These are phyloP conservation scores for Agonopterix arenella DNA, from an alignment of 2,888 invertebrate genomes.

Conservation along the genomic window DNA sequence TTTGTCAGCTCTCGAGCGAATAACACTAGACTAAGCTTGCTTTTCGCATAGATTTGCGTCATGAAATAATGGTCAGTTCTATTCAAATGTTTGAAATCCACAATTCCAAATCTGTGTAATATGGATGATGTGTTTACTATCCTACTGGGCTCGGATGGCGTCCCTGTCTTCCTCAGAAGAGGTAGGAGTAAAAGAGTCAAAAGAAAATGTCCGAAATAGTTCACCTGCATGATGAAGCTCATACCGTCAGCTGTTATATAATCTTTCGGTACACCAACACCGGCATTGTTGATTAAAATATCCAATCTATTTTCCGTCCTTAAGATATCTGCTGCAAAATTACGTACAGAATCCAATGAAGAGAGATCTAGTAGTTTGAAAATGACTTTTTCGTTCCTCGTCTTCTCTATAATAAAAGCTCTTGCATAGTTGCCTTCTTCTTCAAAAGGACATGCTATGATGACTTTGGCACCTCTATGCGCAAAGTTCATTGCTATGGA, in stretches of 20 bases:
- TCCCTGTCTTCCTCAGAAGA: slow-evolving; percentile 78
- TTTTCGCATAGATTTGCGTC: slow-evolving; percentile 72
- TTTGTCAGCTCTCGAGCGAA: slow-evolving; percentile 84
- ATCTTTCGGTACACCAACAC: slow-evolving; percentile 80
- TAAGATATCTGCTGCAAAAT: slow-evolving; percentile 87
- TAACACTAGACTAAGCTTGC: slow-evolving; percentile 85
- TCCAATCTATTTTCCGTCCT: slow-evolving; percentile 84
- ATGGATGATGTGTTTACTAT: slow-evolving; percentile 88
- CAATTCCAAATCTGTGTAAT: slow-evolving; percentile 80
- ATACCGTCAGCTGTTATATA: slow-evolving; percentile 85
- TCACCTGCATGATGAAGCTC: slow-evolving; percentile 93
- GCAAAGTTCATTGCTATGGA: slow-evolving; percentile 59
- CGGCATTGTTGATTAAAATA: slow-evolving; percentile 93
- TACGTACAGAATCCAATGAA: slow-evolving; percentile 84
- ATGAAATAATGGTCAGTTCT: slow-evolving; percentile 70
- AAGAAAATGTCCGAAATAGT: slow-evolving; percentile 95
- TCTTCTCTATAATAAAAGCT: slow-evolving; percentile 80
- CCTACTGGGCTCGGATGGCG: slow-evolving; percentile 79
- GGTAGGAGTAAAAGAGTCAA: slow-evolving; percentile 92
- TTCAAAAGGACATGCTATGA: slow-evolving; percentile 58
- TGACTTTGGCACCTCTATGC: slow-evolving; percentile 54
- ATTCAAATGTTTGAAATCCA: slow-evolving; percentile 83
- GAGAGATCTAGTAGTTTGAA: slow-evolving; percentile 85
- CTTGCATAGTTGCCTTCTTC: slow-evolving; percentile 48
- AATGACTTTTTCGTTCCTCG: slow-evolving; percentile 81